Percentiles rank a stretch among this genome's conserved stretches.
Conservation (phyloP, 2,888 invertebrate species). For the Lutraria lutraria region DNA sequence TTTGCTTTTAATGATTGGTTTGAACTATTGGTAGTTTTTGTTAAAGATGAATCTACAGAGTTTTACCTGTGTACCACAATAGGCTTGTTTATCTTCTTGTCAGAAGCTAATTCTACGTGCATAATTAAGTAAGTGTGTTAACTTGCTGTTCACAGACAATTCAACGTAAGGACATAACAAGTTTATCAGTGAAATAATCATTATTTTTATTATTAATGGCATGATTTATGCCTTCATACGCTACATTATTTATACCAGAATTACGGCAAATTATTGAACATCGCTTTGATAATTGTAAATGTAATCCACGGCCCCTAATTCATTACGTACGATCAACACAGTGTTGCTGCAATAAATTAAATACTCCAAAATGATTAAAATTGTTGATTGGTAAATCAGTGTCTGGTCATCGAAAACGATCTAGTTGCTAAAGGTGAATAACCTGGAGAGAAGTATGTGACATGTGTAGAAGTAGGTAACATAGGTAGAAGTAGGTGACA, state of each 20-base stretch:
- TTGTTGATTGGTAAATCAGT: no score
- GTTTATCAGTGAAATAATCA: not conserved
- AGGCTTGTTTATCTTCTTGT: not conserved
- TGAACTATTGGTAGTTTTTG: not conserved
- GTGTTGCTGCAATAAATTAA: no score
- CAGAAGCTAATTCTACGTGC: not conserved
- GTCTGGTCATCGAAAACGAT: no score
- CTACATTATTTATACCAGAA: not conserved
- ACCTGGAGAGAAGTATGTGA: no score
- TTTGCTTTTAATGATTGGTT: no score
- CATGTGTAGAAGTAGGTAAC: no score
- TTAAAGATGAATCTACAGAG: not conserved
- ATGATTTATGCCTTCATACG: not conserved
- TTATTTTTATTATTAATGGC: slow-evolving; percentile 10
- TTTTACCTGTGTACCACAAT: not conserved
- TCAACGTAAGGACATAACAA: not conserved
- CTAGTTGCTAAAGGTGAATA: no score
- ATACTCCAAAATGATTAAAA: no score
- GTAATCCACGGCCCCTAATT: not conserved
- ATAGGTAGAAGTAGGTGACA: no score
- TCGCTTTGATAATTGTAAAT: not conserved
- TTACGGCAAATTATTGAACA: not conserved
- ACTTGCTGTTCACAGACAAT: not conserved
- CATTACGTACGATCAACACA: no score
- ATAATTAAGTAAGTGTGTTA: not conserved